phyloP scores from a whole-genome alignment of 2,797 vertebrate species.

The Enteromius afrohamiltoni region DNA sequence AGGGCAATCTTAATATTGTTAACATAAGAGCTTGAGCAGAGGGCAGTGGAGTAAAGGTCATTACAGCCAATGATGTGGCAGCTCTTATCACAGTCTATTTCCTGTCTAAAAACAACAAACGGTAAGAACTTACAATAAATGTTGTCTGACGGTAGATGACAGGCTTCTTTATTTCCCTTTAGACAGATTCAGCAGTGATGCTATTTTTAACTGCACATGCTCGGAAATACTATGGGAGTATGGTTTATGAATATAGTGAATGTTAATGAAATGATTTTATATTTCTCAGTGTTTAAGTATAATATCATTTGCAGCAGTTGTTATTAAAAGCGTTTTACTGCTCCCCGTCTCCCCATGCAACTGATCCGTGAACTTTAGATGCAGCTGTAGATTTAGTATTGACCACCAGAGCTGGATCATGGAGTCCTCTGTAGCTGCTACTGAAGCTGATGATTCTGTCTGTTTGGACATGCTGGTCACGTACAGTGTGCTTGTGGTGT shows the following conservation, averaged over 20 bases:
- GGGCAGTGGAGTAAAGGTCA: constrained; percentile 25
- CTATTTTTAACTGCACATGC: too few relatives aligned
- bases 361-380: background rate
- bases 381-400: constrained; percentile 15
- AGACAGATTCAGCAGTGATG: too few relatives aligned
- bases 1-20: background rate
- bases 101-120: background rate
- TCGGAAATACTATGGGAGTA: too few relatives aligned
- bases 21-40: background rate
- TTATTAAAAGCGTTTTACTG: background rate
- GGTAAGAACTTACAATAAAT: background rate
- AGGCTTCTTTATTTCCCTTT: background rate
- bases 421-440: background rate
- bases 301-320: background rate
- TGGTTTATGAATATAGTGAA: background rate
- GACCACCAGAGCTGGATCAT: background rate
- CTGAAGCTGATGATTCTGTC: background rate
- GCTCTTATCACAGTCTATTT: constrained; percentile 6
- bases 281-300: background rate
- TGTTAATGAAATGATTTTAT: background rate
- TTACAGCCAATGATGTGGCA: background rate
- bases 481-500: constrained; percentile 18
- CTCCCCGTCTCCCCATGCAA: background rate
- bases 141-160: background rate
- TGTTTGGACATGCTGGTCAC: constrained; percentile 8